Evolutionary conservation across 2,113 vertebrate species (phyloP).

Genomic region (Callaeas wilsoni): DNA sequence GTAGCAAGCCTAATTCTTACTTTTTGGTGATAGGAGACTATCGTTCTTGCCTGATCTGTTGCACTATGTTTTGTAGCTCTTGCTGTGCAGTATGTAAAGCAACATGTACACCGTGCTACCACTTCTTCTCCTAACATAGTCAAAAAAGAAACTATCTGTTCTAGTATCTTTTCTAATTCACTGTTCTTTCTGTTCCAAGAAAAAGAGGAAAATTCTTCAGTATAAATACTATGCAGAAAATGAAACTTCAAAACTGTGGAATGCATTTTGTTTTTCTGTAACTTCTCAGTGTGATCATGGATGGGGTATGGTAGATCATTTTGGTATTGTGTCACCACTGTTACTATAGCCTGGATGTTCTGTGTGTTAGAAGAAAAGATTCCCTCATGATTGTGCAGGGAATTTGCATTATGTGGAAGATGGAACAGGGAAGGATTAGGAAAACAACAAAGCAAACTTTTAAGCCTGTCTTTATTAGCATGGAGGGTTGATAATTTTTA

Average conservation of each 20-base stretch:
- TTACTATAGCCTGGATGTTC: background rate
- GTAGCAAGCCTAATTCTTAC: background rate
- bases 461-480: background rate
- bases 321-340: background rate
- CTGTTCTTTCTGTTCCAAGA: background rate
- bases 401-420: background rate
- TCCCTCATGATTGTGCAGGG: background rate
- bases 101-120: rapidly evolving
- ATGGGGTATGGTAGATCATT: background rate
- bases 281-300: rapidly evolving
- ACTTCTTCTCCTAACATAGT: background rate
- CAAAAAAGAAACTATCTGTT: background rate
- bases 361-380: background rate
- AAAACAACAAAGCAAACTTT: background rate
- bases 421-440: background rate
- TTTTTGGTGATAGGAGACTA: background rate
- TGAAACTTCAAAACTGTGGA: background rate
- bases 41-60: background rate
- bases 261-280: background rate
- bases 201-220: background rate
- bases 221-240: background rate
- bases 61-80: background rate
- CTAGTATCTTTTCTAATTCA: background rate
- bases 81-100: background rate
- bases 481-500: background rate